phyloP scores from a whole-genome alignment of 2,888 invertebrate species.

The Eilema griseolum region DNA sequence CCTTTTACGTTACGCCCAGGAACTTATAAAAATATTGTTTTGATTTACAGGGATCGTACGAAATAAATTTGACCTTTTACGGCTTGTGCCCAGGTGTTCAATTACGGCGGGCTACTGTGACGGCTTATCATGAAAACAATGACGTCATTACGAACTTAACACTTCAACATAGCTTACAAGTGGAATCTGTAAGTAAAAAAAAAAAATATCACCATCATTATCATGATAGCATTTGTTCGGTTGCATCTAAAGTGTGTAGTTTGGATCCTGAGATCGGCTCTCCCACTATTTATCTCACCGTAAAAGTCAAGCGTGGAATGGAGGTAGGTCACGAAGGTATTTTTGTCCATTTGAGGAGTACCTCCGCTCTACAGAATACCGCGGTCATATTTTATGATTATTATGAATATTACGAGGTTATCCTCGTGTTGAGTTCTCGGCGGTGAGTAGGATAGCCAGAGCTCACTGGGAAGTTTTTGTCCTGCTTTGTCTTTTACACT shows the following conservation, averaged over 20 bases:
- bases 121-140: background rate
- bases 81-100: conserved; percentile 2
- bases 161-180: conserved; percentile 1
- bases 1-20: background rate
- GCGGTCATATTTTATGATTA: too few species aligned
- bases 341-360: too few species aligned
- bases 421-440: too few species aligned
- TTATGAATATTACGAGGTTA: too few species aligned
- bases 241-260: background rate
- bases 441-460: too few species aligned
- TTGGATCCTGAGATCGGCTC: too few species aligned
- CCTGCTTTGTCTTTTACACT: too few species aligned
- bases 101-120: background rate
- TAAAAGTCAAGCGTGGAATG: too few species aligned
- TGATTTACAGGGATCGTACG: conserved; percentile 3
- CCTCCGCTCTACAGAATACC: too few species aligned
- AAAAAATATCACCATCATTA: background rate
- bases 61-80: conserved; percentile 1
- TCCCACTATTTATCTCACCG: too few species aligned
- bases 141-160: background rate
- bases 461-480: too few species aligned
- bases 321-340: too few species aligned
- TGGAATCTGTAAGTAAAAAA: conserved; percentile 1
- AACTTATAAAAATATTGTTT: background rate
- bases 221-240: background rate